Evolutionary conservation across 35 echinoderm and acorn worm genomes (phyloP).

Genomic region (Strongylocentrotus purpuratus): DNA sequence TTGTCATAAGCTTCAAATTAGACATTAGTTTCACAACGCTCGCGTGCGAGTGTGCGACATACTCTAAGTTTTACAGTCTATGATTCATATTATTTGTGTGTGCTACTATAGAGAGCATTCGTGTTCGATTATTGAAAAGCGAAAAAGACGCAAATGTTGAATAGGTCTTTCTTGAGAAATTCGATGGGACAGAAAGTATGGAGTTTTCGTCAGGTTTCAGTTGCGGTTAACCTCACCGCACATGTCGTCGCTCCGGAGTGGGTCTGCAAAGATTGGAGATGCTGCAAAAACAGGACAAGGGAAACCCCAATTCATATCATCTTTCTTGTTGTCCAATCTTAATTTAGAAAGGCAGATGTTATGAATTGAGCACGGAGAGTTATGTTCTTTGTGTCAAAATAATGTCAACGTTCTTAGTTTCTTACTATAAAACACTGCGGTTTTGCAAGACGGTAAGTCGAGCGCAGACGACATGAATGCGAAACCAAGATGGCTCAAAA

Average conservation of each 20-base stretch:
- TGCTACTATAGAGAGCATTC: no score
- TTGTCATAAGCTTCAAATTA: background rate
- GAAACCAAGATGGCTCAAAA: no score
- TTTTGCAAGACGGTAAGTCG: background rate
- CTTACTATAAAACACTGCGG: background rate
- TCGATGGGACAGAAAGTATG: background rate
- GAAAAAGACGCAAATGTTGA: background rate
- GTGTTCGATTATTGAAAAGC: no score
- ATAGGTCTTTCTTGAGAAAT: background rate
- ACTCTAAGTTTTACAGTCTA: no score
- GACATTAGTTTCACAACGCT: background rate
- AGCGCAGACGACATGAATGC: no score
- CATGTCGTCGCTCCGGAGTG: background rate
- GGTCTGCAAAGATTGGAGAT: background rate
- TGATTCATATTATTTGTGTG: no score
- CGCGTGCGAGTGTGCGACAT: background rate
- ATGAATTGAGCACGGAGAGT: background rate
- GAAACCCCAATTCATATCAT: background rate
- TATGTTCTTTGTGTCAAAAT: constrained; percentile 19
- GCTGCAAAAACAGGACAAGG: background rate
- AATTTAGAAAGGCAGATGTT: background rate
- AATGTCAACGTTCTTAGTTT: background rate
- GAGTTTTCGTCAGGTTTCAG: background rate
- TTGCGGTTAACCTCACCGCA: background rate
- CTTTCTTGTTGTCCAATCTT: background rate